Evolutionary conservation across 2,113 vertebrate genomes (phyloP), one percentile per base, ranked within the genome.

Genomic region (Hydrolagus affinis): DNA sequence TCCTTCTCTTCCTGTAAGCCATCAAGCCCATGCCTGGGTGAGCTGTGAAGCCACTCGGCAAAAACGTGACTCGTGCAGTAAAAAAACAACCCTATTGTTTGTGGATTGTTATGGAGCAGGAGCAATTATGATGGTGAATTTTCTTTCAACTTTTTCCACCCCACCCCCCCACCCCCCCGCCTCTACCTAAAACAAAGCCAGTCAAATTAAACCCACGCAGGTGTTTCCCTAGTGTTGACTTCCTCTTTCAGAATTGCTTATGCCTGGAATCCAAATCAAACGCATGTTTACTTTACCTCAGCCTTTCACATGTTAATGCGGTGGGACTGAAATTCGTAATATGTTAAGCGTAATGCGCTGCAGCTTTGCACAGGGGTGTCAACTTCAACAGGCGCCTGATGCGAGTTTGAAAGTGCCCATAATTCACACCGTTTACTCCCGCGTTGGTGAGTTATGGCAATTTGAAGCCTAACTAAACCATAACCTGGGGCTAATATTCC

Each of bases 401-500:
- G 62, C 30, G 78, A 19, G 28, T 83, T 83, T 68, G 78, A 17
- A 83, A 68, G 78, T 66, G 15, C 28, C 25, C 25, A 68, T 83
- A 66, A 83, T 68, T 83, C 78, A 83, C 32, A 28, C 62, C 1
- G n/a, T n/a, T 0, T 83, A 66, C 60, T 66, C 66, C 15, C 25
- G 30, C 28, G 21, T 17, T 83, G 76, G n/a, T 80, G 78, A 83
- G 78, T 83, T 83, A 83, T 83, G 66, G 78, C 78, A 83, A 15
- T 62, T 83, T 83, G 64, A 83, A 83, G 66, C 78, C 64, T 9
- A 68, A 66, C 60, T 66, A 83, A 83, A 83, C 60, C 59, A 64
- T 83, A 83, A 83, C 78, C 78, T 64, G 78, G 28, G 66, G 64
- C 78, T 83, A 66, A 83, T 83, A 83, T 83, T 25, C 78, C 66